Conservation (phyloP, 1,140 invertebrate species). For the Apis dorsata region DNA sequence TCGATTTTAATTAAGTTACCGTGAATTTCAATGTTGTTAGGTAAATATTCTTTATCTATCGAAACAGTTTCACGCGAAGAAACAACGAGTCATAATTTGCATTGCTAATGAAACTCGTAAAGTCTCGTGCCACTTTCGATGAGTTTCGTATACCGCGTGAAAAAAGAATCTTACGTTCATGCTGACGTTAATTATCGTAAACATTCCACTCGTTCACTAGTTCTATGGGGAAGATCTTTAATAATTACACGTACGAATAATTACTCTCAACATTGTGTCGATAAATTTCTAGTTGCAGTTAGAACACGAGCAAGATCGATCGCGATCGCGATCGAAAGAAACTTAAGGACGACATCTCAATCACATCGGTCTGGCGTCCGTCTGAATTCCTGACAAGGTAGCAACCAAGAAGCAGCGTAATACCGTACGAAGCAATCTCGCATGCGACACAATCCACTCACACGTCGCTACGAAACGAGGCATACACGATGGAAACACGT, state of each 20-base stretch:
- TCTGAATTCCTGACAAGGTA: slow-evolving; percentile 63
- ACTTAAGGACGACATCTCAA: neutral
- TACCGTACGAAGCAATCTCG: neutral
- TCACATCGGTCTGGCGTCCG: slow-evolving; percentile 18
- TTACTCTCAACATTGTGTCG: neutral
- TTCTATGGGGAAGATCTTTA: no score
- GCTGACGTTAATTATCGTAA: neutral
- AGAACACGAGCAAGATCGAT: neutral
- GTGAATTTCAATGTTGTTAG: neutral
- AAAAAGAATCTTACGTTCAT: neutral
- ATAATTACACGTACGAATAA: neutral
- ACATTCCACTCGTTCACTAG: neutral
- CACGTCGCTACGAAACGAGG: neutral
- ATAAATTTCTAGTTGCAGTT: no score
- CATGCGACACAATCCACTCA: slow-evolving; percentile 10
- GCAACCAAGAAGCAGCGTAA: slow-evolving; percentile 41
- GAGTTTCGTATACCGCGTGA: neutral
- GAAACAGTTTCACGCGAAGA: neutral
- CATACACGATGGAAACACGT: slow-evolving; percentile 16
- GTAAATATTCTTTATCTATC: neutral
- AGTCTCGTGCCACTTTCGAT: slow-evolving; percentile 26
- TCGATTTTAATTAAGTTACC: neutral
- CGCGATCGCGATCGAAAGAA: neutral
- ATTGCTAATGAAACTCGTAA: slow-evolving; percentile 16
- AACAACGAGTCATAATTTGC: neutral